phyloP scores from a whole-genome alignment of 2,797 vertebrate genomes.

The Adrianichthys oophorus region DNA sequence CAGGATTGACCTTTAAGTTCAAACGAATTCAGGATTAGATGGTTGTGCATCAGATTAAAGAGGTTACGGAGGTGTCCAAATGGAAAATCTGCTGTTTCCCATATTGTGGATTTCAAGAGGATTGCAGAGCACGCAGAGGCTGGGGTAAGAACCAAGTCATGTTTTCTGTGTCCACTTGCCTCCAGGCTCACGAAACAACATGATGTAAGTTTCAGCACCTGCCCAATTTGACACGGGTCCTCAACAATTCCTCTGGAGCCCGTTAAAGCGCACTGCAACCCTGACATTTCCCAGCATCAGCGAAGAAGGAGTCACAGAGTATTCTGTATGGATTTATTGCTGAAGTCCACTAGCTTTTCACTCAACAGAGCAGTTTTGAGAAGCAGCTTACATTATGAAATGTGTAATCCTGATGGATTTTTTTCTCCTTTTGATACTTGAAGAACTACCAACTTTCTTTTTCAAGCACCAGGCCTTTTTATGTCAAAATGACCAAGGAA shows the following conservation, averaged over 20 bases:
- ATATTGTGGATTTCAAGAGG: slow-evolving; percentile 1
- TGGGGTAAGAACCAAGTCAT: background rate
- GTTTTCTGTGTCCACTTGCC: background rate
- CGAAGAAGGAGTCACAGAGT: background rate
- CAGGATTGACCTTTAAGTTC: slow-evolving; percentile 48
- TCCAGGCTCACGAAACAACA: background rate
- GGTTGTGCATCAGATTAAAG: slow-evolving; percentile 14
- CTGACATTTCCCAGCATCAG: slow-evolving; percentile 5
- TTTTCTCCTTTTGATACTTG: background rate
- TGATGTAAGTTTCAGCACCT: slow-evolving; percentile 1
- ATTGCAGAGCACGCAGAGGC: slow-evolving; percentile 1
- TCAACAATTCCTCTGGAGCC: background rate
- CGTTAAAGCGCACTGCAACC: background rate
- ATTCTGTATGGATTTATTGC: background rate
- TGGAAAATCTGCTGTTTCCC: background rate
- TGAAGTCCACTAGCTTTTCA: no score
- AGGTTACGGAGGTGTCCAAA: slow-evolving; percentile 11
- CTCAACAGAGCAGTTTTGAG: no score
- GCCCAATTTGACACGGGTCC: background rate
- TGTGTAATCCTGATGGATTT: background rate
- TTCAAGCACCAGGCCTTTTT: no score
- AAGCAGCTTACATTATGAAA: background rate
- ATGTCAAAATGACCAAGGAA: no score
- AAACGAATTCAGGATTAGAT: slow-evolving; percentile 46
- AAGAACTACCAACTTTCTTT: no score